Evolutionary conservation across 1,140 invertebrate genomes (phyloP).

Genomic region (Reticulitermes speratus): DNA sequence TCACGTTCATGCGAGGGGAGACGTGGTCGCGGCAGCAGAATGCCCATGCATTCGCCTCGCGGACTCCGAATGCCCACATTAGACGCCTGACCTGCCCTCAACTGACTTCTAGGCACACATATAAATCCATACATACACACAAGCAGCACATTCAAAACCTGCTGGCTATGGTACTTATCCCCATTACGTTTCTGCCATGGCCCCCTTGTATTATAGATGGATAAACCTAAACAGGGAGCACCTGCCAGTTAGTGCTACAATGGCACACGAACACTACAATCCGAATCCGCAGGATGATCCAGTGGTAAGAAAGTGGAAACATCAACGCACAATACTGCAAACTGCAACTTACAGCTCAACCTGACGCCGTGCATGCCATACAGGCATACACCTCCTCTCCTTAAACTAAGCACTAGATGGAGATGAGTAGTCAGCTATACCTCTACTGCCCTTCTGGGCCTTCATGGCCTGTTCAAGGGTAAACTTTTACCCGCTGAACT

Average conservation of each 20-base stretch:
- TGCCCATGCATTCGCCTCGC: constrained; percentile 16
- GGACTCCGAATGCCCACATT: constrained; percentile 23
- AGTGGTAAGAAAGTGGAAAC: too few species aligned
- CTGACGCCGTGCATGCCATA: too few species aligned
- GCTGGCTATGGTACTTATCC: not conserved
- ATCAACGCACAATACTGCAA: too few species aligned
- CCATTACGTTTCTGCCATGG: not conserved
- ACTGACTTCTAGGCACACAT: constrained; percentile 20
- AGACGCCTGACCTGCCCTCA: constrained; percentile 21
- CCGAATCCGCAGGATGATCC: too few species aligned
- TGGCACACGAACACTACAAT: not conserved
- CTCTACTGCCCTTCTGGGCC: too few species aligned
- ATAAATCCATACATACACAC: not conserved
- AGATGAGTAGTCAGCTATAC: too few species aligned
- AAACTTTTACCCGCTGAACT: too few species aligned
- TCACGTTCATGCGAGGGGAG: not conserved
- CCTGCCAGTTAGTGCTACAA: not conserved
- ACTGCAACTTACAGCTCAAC: too few species aligned
- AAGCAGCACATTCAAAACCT: not conserved
- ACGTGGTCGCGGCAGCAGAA: not conserved
- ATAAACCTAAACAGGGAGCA: constrained; percentile 12
- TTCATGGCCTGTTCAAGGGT: too few species aligned
- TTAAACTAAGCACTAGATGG: too few species aligned
- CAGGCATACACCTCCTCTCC: too few species aligned
- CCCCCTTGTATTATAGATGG: constrained; percentile 1